Evolutionary conservation across 2,888 invertebrate species (phyloP).

Genomic region (Aromia moschata): DNA sequence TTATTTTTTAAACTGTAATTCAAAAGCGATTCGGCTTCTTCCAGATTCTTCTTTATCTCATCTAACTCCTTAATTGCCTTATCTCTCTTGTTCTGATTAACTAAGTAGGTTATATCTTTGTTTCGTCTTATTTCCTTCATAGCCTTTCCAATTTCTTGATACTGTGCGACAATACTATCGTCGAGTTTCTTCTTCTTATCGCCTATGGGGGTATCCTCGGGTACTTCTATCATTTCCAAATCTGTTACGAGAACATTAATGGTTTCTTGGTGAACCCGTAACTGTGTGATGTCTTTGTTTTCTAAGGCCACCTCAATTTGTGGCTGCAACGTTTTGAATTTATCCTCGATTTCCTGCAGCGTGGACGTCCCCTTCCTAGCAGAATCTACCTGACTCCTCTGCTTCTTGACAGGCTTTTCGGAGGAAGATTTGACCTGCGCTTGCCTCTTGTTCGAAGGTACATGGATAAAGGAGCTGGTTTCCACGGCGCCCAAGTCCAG

Average conservation of each 20-base stretch:
- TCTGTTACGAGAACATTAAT: constrained; percentile 43
- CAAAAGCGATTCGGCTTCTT: constrained; percentile 35
- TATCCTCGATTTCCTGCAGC: constrained; percentile 43
- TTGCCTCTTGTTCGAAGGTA: constrained; percentile 33
- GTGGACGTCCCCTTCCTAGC: constrained; percentile 30
- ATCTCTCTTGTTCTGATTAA: constrained; percentile 34
- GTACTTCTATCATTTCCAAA: constrained; percentile 43
- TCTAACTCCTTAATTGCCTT: constrained; percentile 37
- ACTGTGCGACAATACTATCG: constrained; percentile 30
- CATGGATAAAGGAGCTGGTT: constrained; percentile 38
- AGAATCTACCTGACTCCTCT: constrained; percentile 14
- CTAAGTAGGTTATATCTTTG: constrained; percentile 36
- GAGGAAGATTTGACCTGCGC: constrained; percentile 23
- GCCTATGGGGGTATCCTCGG: constrained; percentile 33
- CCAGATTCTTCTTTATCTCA: constrained; percentile 40
- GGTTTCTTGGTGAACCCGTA: constrained; percentile 41
- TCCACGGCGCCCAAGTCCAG: constrained; percentile 41
- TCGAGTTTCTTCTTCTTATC: constrained; percentile 41
- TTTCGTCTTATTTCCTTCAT: constrained; percentile 40
- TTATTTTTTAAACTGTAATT: constrained; percentile 11
- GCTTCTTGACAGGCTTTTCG: not conserved
- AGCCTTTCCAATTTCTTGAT: constrained; percentile 39
- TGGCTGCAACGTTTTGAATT: constrained; percentile 39
- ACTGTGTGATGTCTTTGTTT: constrained; percentile 42
- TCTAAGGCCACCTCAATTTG: constrained; percentile 42